Conservation (phyloP, 2,797 vertebrate species). For the Acropternis orthonyx region DNA sequence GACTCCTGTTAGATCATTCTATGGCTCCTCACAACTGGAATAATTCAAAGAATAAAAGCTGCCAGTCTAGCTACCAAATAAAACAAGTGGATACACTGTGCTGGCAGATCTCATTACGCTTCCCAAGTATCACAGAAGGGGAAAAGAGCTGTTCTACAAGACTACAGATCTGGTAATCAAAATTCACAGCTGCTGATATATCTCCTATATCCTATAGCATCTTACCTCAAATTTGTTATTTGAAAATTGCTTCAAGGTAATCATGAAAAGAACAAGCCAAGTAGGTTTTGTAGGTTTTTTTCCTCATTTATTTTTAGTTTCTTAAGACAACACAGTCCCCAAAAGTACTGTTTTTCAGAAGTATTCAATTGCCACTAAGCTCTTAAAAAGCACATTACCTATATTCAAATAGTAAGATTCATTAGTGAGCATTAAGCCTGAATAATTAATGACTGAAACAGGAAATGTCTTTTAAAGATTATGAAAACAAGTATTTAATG, state of each 20-base stretch:
- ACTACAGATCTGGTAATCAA: background rate
- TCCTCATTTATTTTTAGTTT: background rate
- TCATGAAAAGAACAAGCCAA: background rate
- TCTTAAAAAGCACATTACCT: background rate
- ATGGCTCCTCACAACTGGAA: background rate
- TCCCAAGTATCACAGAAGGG: background rate
- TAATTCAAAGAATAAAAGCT: background rate
- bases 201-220: background rate
- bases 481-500: background rate
- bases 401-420: background rate
- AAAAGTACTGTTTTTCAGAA: background rate
- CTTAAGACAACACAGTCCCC: background rate
- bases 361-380: background rate
- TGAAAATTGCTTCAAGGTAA: background rate
- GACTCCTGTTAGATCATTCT: background rate
- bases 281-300: background rate
- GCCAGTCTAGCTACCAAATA: background rate
- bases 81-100: background rate
- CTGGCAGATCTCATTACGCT: background rate
- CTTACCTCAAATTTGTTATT: background rate
- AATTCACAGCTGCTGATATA: background rate
- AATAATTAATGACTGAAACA: conserved; percentile 24
- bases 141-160: background rate
- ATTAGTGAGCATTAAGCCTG: background rate
- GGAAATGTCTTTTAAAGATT: background rate